phyloP scores from a whole-genome alignment of 2,888 invertebrate genomes.

The Phengaris arion region DNA sequence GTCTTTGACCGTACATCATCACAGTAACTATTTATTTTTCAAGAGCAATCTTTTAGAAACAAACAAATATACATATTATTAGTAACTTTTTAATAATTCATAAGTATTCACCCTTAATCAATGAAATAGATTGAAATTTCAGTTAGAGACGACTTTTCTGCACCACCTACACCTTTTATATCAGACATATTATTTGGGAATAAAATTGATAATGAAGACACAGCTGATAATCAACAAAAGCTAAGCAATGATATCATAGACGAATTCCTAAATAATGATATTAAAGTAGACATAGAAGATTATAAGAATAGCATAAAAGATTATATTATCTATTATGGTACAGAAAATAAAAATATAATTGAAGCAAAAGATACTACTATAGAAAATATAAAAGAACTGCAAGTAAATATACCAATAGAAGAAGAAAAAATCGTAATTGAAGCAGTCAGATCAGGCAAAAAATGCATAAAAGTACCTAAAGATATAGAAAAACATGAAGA shows the following conservation, averaged over 20 bases:
- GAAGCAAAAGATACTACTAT: background rate
- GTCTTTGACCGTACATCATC: no score
- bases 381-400: background rate
- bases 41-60: no score
- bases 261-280: constrained; percentile 47
- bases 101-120: no score
- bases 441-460: constrained; percentile 35
- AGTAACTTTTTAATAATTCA: no score
- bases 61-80: no score
- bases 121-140: constrained; percentile 32
- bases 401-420: constrained; percentile 28
- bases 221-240: background rate
- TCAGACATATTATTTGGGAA: constrained; percentile 63
- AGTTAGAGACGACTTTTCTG: constrained; percentile 44
- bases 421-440: constrained; percentile 32
- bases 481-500: constrained; percentile 32
- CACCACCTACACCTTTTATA: constrained; percentile 60
- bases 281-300: constrained; percentile 33
- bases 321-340: constrained; percentile 27
- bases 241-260: constrained; percentile 46
- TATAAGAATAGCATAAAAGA: constrained; percentile 24
- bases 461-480: constrained; percentile 16
- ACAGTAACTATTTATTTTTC: no score
- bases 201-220: constrained; percentile 34
- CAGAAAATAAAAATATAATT: background rate